phyloP scores from a whole-genome alignment of 2,113 vertebrate species.

The Pterophyllum scalare region DNA sequence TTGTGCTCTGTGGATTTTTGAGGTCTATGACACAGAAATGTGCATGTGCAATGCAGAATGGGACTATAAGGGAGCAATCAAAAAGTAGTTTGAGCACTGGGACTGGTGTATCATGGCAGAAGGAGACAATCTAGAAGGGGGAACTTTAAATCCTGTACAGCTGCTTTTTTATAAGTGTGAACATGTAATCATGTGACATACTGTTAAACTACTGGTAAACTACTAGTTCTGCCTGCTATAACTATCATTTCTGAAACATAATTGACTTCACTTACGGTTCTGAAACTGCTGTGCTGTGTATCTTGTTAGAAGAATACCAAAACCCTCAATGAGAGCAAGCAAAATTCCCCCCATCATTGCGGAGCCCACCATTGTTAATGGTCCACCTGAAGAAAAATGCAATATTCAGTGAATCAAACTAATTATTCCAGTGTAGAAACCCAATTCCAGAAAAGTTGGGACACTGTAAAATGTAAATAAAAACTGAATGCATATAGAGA shows the following conservation, averaged over 20 bases:
- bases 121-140: no score
- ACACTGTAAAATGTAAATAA: no score
- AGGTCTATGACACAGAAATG: no score
- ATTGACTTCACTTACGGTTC: conserved; percentile 81
- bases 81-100: no score
- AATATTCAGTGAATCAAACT: background rate
- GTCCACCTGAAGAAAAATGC: conserved; percentile 82
- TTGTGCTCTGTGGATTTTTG: no score
- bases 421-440: background rate
- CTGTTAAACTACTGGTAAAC: background rate
- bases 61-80: no score
- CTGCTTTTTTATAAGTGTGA: no score
- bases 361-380: conserved; percentile 90
- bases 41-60: no score
- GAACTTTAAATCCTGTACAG: no score
- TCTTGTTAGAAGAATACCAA: conserved; percentile 89
- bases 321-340: conserved; percentile 89
- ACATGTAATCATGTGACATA: background rate
- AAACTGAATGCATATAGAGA: no score
- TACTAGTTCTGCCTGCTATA: background rate
- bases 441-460: background rate
- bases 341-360: conserved; percentile 92
- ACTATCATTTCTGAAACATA: background rate
- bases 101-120: no score
- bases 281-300: conserved; percentile 91